A percentile compares a stretch with the other conserved stretches of the same genome.
These are phyloP conservation scores for Apus apus DNA, from an alignment of 2,113 vertebrate species.

Conservation along the genomic window DNA sequence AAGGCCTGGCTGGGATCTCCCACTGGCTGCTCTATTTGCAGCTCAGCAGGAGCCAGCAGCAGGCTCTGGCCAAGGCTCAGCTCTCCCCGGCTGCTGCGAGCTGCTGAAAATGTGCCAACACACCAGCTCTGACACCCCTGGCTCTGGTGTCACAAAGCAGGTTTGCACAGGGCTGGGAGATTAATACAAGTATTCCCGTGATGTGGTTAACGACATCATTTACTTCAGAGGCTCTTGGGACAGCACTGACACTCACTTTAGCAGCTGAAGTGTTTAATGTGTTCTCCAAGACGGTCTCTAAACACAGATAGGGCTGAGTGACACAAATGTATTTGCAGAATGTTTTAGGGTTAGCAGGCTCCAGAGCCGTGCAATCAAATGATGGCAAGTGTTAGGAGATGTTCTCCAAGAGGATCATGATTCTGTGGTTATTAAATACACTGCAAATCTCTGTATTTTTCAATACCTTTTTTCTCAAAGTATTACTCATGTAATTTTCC, in stretches of 20 bases:
- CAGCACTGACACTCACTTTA: conserved; percentile 9
- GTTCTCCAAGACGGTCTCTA: conserved; percentile 51
- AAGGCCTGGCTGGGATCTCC: not conserved
- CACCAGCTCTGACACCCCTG: not conserved
- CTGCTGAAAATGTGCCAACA: not conserved
- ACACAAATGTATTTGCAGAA: conserved; percentile 54
- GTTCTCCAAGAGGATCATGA: not conserved
- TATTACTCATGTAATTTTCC: conserved; percentile 64
- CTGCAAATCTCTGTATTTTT: conserved; percentile 28
- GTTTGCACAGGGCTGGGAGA: not conserved
- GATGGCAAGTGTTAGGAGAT: accelerated
- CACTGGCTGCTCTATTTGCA: not conserved
- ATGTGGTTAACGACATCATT: conserved; percentile 43
- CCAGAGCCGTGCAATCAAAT: not conserved
- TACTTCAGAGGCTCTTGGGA: conserved; percentile 47
- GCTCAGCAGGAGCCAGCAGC: not conserved
- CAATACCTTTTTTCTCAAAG: conserved; percentile 38
- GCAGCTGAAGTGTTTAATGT: conserved; percentile 62
- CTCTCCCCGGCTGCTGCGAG: not conserved
- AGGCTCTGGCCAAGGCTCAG: not conserved
- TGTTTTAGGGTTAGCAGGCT: conserved; percentile 33
- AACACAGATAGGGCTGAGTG: conserved; percentile 40
- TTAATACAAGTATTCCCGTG: conserved; percentile 25
- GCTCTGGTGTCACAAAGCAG: not conserved
- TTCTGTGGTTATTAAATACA: not conserved